Evolutionary conservation across 2,888 invertebrate species (phyloP).

Genomic region (Macroteleia sp.): DNA sequence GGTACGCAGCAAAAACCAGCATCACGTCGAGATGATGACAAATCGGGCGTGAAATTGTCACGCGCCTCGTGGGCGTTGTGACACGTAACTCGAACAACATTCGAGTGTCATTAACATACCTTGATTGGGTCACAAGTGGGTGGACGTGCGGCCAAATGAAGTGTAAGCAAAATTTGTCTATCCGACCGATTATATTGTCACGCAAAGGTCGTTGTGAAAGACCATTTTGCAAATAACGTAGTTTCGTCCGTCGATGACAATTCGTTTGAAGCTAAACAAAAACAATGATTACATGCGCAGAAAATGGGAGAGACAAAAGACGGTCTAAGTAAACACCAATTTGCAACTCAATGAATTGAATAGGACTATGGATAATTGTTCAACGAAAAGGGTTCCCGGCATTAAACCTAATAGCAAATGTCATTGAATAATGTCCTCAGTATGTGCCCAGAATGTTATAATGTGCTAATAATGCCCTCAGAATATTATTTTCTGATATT

Average conservation of each 20-base stretch:
- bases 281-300: conserved; percentile 33
- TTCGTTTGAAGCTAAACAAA: conserved; percentile 42
- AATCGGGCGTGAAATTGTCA: conserved; percentile 53
- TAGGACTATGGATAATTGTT: too few species aligned
- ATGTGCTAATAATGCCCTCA: too few species aligned
- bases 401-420: too few species aligned
- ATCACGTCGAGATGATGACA: conserved; percentile 39
- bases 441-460: too few species aligned
- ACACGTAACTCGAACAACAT: conserved; percentile 52
- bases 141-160: conserved; percentile 52
- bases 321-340: conserved; percentile 39
- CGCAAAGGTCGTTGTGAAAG: conserved; percentile 40
- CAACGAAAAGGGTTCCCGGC: too few species aligned
- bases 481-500: too few species aligned
- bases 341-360: conserved; percentile 39
- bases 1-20: neutral
- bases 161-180: conserved; percentile 58
- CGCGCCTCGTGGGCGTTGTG: conserved; percentile 39
- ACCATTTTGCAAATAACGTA: conserved; percentile 33
- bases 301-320: conserved; percentile 19
- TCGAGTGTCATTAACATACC: conserved; percentile 64
- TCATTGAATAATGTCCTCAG: too few species aligned
- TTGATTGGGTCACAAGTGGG: conserved; percentile 61
- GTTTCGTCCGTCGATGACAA: conserved; percentile 7
- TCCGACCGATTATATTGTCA: conserved; percentile 52